Evolutionary conservation across 2,888 invertebrate genomes (phyloP), one percentile per base, ranked within the genome.

Genomic region (Aproaerema taeniolella): DNA sequence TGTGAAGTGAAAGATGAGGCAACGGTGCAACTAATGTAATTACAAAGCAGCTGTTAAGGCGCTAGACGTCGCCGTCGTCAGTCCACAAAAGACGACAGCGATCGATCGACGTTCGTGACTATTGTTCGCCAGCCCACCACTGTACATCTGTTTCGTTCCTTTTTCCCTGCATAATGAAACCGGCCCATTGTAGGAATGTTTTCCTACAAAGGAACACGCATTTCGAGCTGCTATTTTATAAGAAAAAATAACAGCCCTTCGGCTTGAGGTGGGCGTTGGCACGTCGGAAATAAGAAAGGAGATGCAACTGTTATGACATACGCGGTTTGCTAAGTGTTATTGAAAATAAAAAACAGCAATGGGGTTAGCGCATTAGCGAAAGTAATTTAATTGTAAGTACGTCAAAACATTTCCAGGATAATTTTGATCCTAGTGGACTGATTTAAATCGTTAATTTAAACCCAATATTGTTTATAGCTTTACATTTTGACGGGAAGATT

Each of bases 131-230:
- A 20, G 20, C 8, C 73, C 73, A 76, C 72, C 67, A 70, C 72
- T 65, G 73, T 76, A 81, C 85, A 85, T 85, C 83, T 86, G 85
- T 82, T 80, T 76, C 79, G 70, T 81, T 82, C 69, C 73, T 82
- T 81, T 79, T 77, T 65, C 72, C 67, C 70, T 71, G 77, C 72
- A 80, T 81, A 83, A 83, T 81, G 76, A 79, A 79, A 76, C 78
- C 77, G 69, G 66, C 67, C 73, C 72, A 81, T 83, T 83, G 81
- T 82, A 68, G 70, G 61, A 65, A 61, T 74, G 75, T 71, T 71
- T 67, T 72, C 76, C 58, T n/a, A 83, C 85, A 85, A 85, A 85
- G 73, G 83, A 78, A 71, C 80, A 79, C 81, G 74, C 75, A 79
- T 75, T 70, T 68, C 63, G 59, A 58, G 55, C 55, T 58, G 53